Evolutionary conservation across 2,888 invertebrate species (phyloP).

Genomic region (Amphipyra berbera): DNA sequence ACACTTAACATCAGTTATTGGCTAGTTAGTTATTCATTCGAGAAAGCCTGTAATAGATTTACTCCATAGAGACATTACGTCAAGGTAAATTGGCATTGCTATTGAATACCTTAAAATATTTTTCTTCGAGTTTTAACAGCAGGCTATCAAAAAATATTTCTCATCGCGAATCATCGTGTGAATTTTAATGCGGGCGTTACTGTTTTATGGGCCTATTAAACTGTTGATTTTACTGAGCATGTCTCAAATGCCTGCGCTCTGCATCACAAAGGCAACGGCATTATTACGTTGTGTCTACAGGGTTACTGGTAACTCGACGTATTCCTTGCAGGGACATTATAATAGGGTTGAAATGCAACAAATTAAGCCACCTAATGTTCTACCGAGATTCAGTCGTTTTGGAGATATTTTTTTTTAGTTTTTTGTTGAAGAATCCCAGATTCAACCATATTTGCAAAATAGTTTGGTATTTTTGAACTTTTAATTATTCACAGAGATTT

Average conservation of each 20-base stretch:
- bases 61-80: too few relatives aligned
- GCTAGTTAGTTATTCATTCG: constrained; percentile 17
- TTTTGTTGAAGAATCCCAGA: too few relatives aligned
- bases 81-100: too few relatives aligned
- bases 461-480: too few relatives aligned
- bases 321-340: too few relatives aligned
- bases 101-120: neutral
- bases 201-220: constrained; percentile 57
- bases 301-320: too few relatives aligned
- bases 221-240: constrained; percentile 40
- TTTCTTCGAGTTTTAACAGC: constrained; percentile 13
- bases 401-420: too few relatives aligned
- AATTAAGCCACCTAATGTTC: too few relatives aligned
- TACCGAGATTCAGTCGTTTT: too few relatives aligned
- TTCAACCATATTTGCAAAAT: too few relatives aligned
- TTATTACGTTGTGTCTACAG: constrained; percentile 10
- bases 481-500: too few relatives aligned
- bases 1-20: constrained; percentile 30
- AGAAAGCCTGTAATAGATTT: constrained; percentile 30
- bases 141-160: constrained; percentile 36
- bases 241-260: constrained; percentile 30
- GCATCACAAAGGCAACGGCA: constrained; percentile 9
- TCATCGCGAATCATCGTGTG: constrained; percentile 38
- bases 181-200: constrained; percentile 45
- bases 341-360: too few relatives aligned